Conservation (phyloP, 1,140 invertebrate genomes). For the Coelopa frigida region DNA sequence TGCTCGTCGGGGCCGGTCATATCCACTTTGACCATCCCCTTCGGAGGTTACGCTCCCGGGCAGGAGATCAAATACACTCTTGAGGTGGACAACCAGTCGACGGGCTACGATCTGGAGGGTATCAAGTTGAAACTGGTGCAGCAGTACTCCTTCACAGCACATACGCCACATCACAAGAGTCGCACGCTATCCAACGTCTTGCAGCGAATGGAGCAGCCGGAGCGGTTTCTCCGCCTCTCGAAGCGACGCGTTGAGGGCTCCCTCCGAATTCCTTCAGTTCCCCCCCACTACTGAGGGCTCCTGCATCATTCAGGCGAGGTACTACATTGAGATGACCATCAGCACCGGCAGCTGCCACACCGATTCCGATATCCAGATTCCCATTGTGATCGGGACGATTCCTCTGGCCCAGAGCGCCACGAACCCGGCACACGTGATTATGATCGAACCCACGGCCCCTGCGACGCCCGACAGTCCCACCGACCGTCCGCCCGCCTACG, state of each 20-base stretch:
- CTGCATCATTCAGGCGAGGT: slow-evolving; percentile 18
- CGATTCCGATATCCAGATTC: slow-evolving; percentile 18
- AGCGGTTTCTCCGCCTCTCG: slow-evolving; percentile 17
- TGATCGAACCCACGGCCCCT: too few relatives aligned
- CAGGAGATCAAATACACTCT: slow-evolving; percentile 3
- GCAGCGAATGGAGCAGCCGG: slow-evolving; percentile 10
- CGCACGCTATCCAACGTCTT: slow-evolving; percentile 14
- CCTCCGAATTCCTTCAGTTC: too few relatives aligned
- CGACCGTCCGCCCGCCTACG: too few relatives aligned
- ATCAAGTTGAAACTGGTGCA: slow-evolving; percentile 20
- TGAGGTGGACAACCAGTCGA: slow-evolving; percentile 8
- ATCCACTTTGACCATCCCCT: background rate
- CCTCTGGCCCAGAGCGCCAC: slow-evolving; percentile 25
- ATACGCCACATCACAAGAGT: slow-evolving; percentile 10
- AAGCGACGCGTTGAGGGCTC: too few relatives aligned
- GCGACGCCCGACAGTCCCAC: too few relatives aligned
- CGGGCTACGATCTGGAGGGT: slow-evolving; percentile 13
- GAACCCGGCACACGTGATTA: too few relatives aligned
- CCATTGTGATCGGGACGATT: slow-evolving; percentile 28
- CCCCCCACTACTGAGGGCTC: slow-evolving; percentile 43
- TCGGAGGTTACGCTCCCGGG: slow-evolving; percentile 9
- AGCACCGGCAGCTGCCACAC: slow-evolving; percentile 13
- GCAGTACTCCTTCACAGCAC: slow-evolving; percentile 18
- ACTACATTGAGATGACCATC: background rate
- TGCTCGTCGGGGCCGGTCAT: slow-evolving; percentile 1